These are phyloP conservation scores for Halcyon chelicuti DNA, from an alignment of 2,797 vertebrate genomes.

Conservation along the genomic window DNA sequence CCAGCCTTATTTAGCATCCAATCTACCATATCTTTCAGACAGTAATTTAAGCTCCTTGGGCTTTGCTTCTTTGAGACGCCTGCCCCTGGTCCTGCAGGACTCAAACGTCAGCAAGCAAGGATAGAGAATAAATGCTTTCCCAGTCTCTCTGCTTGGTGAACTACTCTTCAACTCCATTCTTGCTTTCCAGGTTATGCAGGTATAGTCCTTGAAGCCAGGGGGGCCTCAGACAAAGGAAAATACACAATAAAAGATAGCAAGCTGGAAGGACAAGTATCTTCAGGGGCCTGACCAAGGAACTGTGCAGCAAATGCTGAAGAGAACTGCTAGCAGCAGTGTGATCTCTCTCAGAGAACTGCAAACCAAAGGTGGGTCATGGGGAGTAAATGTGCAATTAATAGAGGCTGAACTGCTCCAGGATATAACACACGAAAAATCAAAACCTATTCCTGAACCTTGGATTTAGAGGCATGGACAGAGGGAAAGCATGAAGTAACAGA, in stretches of 20 bases:
- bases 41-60: conserved; percentile 10
- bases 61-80: background rate
- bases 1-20: conserved; percentile 16
- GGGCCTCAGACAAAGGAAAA: background rate
- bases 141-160: background rate
- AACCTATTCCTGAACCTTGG: background rate
- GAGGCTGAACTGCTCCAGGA: background rate
- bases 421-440: background rate
- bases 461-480: background rate
- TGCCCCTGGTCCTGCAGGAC: background rate
- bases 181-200: background rate
- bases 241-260: background rate
- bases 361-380: background rate
- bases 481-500: background rate
- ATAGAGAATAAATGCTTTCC: background rate
- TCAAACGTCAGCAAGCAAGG: background rate
- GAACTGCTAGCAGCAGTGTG: background rate
- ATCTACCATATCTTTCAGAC: background rate
- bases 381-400: background rate
- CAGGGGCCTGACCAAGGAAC: background rate
- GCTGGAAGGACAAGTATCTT: background rate
- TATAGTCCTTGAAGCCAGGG: background rate
- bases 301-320: background rate
- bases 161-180: background rate
- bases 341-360: background rate